Base-by-base conservation (phyloP, 2,888 invertebrate species). In the Candidula unifasciata region DNA sequence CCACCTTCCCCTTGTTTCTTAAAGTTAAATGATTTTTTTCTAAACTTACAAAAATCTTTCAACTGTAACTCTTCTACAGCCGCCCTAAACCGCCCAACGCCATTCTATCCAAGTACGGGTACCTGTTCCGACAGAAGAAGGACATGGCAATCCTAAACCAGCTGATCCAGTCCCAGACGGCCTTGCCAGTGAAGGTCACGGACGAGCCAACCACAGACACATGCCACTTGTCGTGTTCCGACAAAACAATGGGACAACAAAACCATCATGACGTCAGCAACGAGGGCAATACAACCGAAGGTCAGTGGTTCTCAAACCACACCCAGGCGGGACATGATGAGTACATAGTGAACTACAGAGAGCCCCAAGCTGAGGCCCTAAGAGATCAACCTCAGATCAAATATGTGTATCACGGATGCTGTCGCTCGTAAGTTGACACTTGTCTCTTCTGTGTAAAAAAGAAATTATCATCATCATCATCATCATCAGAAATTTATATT, bases 381-480 rank as follows among this genome's bases (percentile, higher is more conserved):
- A 52, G 10, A n/a, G 8, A 24, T 13, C 44, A 44, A 33, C 33
- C 33, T 10, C 30, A 35, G 33, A 68, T 68, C 18, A 37, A 44
- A 24, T 37, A 76, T 18, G 3, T 18, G 1, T 76, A 76, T 30
- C 76, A 76, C 18, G 76, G 76, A 6, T 76, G 76, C 33, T 76
- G 76, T 35, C 27, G 0, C 2, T 57, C 76, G 76, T 76, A 76
- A 76, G 76, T 74, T 44, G 44, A 44, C 13, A 44, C 13, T 44
- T 44, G 6, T 44, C 44, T 44, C n/a, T n/a, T n/a, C n/a, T n/a
- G n/a, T n/a, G n/a, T n/a, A n/a, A n/a, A n/a, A n/a, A n/a, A n/a
- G n/a, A n/a, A n/a, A n/a, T n/a, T 44, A 13, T 1, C 6, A 6
- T 44, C 44, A 44, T 44, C 44, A 44, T 44, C 13, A 13, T 44